These are phyloP conservation scores for Platerodrilus igneus DNA, from an alignment of 2,888 invertebrate genomes.

Conservation along the genomic window DNA sequence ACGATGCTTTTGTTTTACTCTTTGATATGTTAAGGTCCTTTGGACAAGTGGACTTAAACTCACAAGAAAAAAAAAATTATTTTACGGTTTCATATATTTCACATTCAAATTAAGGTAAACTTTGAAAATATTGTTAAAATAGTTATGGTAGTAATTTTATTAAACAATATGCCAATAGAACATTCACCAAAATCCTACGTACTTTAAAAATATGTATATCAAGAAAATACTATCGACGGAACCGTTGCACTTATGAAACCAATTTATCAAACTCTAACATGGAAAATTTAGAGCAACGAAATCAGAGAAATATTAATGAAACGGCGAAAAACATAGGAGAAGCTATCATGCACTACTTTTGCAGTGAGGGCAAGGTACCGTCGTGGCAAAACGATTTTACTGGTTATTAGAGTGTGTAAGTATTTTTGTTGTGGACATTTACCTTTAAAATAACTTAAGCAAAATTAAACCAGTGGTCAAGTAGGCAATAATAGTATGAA, in stretches of 20 bases:
- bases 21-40: too few species aligned
- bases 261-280: constrained; percentile 2
- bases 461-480: too few species aligned
- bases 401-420: too few species aligned
- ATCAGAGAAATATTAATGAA: background rate
- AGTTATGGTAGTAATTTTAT: constrained; percentile 1
- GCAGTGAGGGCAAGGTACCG: too few species aligned
- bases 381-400: too few species aligned
- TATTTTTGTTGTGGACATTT: too few species aligned
- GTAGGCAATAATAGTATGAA: too few species aligned
- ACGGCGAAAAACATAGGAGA: background rate
- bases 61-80: too few species aligned
- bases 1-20: too few species aligned
- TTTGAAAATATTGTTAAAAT: constrained; percentile 1
- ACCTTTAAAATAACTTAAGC: too few species aligned
- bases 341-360: constrained; percentile 1
- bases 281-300: constrained; percentile 2
- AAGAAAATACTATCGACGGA: constrained; percentile 1
- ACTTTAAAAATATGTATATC: background rate
- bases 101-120: constrained; percentile 1
- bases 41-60: too few species aligned
- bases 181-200: background rate
- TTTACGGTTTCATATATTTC: too few species aligned
- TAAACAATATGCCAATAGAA: background rate
- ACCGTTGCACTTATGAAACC: background rate